A percentile compares a stretch with the other conserved stretches of the same genome.
These are phyloP conservation scores for Smithornis capensis DNA, from an alignment of 2,113 vertebrate species.

Conservation along the genomic window DNA sequence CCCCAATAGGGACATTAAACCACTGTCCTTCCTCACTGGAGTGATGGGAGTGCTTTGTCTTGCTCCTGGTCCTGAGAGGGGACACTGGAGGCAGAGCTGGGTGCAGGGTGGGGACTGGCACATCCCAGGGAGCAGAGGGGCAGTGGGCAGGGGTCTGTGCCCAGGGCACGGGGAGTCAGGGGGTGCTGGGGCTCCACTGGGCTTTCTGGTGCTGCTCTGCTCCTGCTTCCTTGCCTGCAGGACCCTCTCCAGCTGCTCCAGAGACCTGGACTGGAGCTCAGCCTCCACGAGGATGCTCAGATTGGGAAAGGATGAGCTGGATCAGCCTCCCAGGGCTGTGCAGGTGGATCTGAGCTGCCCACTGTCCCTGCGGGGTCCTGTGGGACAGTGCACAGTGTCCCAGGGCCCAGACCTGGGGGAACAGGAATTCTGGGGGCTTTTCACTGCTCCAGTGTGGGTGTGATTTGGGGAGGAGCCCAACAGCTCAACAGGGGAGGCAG, in stretches of 20 bases:
- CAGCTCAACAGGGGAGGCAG: background rate
- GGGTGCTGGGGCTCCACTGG: background rate
- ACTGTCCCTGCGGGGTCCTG: background rate
- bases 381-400: background rate
- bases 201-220: background rate
- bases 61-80: background rate
- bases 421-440: background rate
- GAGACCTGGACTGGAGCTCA: background rate
- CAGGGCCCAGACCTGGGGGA: background rate
- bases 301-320: background rate
- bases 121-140: background rate
- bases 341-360: background rate
- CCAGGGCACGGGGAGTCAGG: background rate
- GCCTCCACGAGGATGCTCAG: background rate
- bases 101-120: background rate
- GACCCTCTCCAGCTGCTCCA: background rate
- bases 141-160: background rate
- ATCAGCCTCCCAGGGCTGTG: background rate
- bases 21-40: background rate
- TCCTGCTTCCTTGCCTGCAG: background rate
- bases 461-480: background rate
- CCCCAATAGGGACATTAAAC: background rate
- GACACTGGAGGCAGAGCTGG: background rate
- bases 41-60: background rate
- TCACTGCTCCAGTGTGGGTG: fast-evolving